Evolutionary conservation across 2,888 invertebrate genomes (phyloP).

Genomic region (Drosophila engyochracea): DNA sequence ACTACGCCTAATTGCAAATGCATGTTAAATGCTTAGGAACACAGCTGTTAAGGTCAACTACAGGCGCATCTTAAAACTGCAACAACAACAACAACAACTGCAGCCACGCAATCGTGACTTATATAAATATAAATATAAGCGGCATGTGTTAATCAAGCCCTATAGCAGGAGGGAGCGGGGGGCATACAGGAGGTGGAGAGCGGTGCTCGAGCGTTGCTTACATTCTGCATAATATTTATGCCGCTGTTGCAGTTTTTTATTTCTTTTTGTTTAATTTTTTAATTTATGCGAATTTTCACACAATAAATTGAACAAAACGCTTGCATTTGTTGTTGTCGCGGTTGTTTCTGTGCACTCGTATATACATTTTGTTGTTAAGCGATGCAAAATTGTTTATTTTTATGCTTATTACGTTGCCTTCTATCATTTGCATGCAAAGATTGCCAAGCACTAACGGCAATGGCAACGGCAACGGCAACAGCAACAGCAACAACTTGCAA

Average conservation of each 20-base stretch:
- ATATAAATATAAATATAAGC: slow-evolving; percentile 48
- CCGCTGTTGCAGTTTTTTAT: slow-evolving; percentile 51
- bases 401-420: slow-evolving; percentile 74
- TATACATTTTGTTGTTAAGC: slow-evolving; percentile 45
- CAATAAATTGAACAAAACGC: slow-evolving; percentile 81
- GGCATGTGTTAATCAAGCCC: slow-evolving; percentile 39
- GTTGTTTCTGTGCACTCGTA: slow-evolving; percentile 13
- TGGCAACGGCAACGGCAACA: slow-evolving; percentile 33
- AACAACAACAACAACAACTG: slow-evolving; percentile 11
- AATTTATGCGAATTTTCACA: slow-evolving; percentile 82
- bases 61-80: slow-evolving; percentile 60
- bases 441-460: slow-evolving; percentile 18
- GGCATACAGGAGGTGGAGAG: slow-evolving; percentile 9
- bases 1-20: slow-evolving; percentile 70
- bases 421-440: slow-evolving; percentile 71
- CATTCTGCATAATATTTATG: slow-evolving; percentile 80
- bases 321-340: slow-evolving; percentile 32
- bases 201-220: slow-evolving; percentile 44
- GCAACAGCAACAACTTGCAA: slow-evolving; percentile 40
- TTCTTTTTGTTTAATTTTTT: slow-evolving; percentile 39
- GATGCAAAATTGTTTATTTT: slow-evolving; percentile 72
- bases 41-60: slow-evolving; percentile 65
- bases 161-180: neutral
- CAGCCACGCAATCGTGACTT: slow-evolving; percentile 55
- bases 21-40: slow-evolving; percentile 61